Evolutionary conservation across 2,797 vertebrate genomes (phyloP), one percentile per base, ranked within the genome.

Genomic region (Leucoraja ocellata): DNA sequence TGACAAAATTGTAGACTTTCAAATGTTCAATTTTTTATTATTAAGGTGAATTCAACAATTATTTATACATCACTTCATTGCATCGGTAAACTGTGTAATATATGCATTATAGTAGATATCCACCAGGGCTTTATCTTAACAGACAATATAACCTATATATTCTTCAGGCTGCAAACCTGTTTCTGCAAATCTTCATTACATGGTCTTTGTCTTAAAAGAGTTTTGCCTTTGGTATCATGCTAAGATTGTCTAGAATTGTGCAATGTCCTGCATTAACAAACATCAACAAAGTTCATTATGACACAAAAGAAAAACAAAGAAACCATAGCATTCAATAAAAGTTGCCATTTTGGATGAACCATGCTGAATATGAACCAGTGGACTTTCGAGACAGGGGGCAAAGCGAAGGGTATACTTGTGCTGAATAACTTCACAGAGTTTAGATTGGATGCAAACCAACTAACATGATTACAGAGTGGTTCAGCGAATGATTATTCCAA

Each of bases 1-100:
- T 23, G 14, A 25, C n/a, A 21, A 88, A 88, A 21, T 36, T 8
- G 13, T 32, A 68, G 1, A 23, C 61, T 32, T 88, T 18, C 32
- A 32, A n/a, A 88, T 54, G 1, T 76, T 74, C 8, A 92, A 9
- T 21, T 74, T 91, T 92, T 92, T 92, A 92, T 86, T 86, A 61
- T 92, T 76, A 92, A 76, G 46, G 46, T 54, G 25, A n/a, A 13
- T 25, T 23, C 46, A 54, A 54, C 90, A 91, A 76, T 76, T 25
- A 46, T 54, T 76, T 58, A 21, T 68, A 92, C 76, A 92, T 92
- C 21, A 92, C 23, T 46, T 91, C 36, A 91, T 23, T 16, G 36
- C 21, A 25, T 73, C 13, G 39, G 71, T 25, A 28, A 71, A 74
- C 13, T 71, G 18, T 4, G 39, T 5, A 39, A 74, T 54, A 92